Conservation (phyloP, 2,113 vertebrate genomes). For the Bos taurus region ARS-UCD2.0 NC_037336.1:59282001-59282500, state of each 20-base stretch:
- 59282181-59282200: not conserved
- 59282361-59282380: constrained; percentile 11
- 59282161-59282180: not conserved
- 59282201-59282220: not conserved
- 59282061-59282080: not conserved
- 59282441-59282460: not conserved
- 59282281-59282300: not conserved
- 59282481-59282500: not conserved
- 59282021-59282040: not conserved
- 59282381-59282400: not conserved
- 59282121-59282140: not conserved
- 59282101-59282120: not conserved
- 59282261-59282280: not conserved
- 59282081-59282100: too few species aligned
- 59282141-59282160: not conserved
- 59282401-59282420: constrained; percentile 11
- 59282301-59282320: not conserved
- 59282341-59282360: constrained; percentile 9
- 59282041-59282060: not conserved
- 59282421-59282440: constrained; percentile 24
- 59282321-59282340: not conserved
- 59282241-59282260: not conserved
- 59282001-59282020: not conserved
- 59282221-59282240: not conserved
- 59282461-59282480: not conserved